phyloP scores from a whole-genome alignment of 2,113 vertebrate species.

The Malurus alboscapulatus region DNA sequence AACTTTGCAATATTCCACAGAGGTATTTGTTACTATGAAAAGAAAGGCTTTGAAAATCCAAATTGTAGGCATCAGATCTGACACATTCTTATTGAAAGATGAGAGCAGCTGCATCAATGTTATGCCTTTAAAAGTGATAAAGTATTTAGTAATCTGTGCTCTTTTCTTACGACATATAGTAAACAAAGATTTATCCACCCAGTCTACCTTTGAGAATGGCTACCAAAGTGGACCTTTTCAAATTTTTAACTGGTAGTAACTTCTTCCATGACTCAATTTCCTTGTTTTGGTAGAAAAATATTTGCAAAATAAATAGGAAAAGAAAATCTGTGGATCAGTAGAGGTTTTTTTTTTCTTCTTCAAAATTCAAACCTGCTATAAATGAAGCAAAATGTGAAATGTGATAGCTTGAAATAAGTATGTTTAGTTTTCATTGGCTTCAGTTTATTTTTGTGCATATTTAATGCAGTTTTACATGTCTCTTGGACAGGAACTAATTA shows the following conservation, averaged over 20 bases:
- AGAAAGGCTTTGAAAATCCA: background rate
- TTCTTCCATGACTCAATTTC: background rate
- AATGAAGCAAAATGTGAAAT: background rate
- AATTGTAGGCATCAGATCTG: background rate
- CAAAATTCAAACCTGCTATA: background rate
- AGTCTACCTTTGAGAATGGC: background rate
- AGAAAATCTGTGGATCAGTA: fast-evolving
- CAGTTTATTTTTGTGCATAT: background rate
- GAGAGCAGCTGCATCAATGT: background rate
- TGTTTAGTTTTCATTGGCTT: background rate
- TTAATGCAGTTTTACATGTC: background rate
- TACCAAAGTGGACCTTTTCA: background rate
- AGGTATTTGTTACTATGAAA: background rate
- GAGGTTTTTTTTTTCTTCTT: background rate
- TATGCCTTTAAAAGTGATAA: background rate
- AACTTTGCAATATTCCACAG: background rate
- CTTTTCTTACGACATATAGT: background rate
- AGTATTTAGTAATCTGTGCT: background rate
- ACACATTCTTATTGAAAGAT: background rate
- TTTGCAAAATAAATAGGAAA: background rate
- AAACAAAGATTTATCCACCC: background rate
- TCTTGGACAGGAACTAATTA: background rate
- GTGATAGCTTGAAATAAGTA: background rate
- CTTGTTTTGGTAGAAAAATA: background rate
- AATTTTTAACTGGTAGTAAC: background rate